Evolutionary conservation across 2,888 invertebrate genomes (phyloP).

Genomic region (Rotaria macrura): DNA sequence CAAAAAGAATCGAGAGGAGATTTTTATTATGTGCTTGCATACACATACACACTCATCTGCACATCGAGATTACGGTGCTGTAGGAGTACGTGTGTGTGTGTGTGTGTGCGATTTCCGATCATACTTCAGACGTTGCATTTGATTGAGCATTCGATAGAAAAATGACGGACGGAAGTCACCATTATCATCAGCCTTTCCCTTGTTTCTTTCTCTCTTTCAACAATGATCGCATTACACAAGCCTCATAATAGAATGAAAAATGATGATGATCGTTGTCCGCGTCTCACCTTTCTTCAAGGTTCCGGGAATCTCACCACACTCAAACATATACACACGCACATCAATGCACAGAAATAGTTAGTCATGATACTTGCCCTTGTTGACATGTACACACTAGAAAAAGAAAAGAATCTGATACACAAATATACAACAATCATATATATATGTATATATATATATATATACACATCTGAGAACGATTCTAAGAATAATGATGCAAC

Average conservation of each 20-base stretch:
- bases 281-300: neutral
- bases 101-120: conserved; percentile 3
- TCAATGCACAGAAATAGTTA: neutral
- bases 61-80: neutral
- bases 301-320: neutral
- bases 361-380: conserved; percentile 7
- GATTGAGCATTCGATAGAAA: neutral
- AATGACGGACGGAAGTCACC: conserved; percentile 1
- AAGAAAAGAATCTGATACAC: neutral
- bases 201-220: neutral
- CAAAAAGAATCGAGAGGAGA: neutral
- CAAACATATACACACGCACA: neutral
- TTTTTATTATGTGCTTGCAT: conserved; percentile 11
- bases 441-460: too few species aligned
- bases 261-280: neutral
- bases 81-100: neutral
- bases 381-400: neutral
- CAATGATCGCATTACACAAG: conserved; percentile 13
- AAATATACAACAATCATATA: conserved; percentile 12
- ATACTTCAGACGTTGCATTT: conserved; percentile 15
- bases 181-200: neutral
- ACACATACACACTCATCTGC: neutral
- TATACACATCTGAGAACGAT: conserved; percentile 6
- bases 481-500: neutral
- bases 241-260: neutral